phyloP scores from a whole-genome alignment of 2,888 invertebrate genomes.

The Salpingus planirostris region DNA sequence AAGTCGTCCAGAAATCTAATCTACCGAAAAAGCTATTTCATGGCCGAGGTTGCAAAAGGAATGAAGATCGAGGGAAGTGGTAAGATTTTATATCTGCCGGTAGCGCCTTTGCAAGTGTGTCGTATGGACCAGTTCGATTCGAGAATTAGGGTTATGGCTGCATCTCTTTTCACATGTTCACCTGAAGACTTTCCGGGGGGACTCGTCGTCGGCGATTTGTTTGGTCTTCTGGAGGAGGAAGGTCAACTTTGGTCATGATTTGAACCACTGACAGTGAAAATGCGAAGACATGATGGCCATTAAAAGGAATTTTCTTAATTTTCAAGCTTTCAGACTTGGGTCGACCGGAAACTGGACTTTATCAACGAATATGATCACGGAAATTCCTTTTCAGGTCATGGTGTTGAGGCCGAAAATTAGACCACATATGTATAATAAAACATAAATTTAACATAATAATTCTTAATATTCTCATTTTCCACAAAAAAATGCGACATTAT shows the following conservation, averaged over 20 bases:
- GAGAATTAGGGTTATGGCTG: slow-evolving; percentile 39
- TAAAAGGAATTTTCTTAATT: too few relatives aligned
- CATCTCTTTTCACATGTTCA: slow-evolving; percentile 16
- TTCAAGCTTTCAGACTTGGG: too few relatives aligned
- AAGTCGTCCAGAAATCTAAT: slow-evolving; percentile 3
- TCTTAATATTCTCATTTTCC: too few relatives aligned
- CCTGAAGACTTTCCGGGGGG: too few relatives aligned
- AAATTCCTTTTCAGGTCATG: too few relatives aligned
- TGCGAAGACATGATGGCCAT: too few relatives aligned
- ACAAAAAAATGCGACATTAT: too few relatives aligned
- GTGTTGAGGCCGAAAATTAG: too few relatives aligned
- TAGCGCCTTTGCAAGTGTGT: slow-evolving; percentile 36
- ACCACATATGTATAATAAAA: too few relatives aligned
- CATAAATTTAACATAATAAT: too few relatives aligned
- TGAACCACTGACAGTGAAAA: slow-evolving; percentile 32
- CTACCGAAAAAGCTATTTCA: slow-evolving; percentile 25
- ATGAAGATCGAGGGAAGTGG: slow-evolving; percentile 34
- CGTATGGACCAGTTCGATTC: slow-evolving; percentile 41
- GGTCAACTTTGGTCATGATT: slow-evolving; percentile 16
- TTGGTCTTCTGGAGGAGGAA: slow-evolving; percentile 27
- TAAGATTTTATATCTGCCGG: slow-evolving; percentile 39
- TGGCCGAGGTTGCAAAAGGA: slow-evolving; percentile 39
- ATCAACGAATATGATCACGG: too few relatives aligned
- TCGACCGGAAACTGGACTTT: too few relatives aligned
- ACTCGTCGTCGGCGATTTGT: slow-evolving; percentile 18